Conservation (phyloP, 2,888 invertebrate species). For the Drosophila hamatofila region DNA sequence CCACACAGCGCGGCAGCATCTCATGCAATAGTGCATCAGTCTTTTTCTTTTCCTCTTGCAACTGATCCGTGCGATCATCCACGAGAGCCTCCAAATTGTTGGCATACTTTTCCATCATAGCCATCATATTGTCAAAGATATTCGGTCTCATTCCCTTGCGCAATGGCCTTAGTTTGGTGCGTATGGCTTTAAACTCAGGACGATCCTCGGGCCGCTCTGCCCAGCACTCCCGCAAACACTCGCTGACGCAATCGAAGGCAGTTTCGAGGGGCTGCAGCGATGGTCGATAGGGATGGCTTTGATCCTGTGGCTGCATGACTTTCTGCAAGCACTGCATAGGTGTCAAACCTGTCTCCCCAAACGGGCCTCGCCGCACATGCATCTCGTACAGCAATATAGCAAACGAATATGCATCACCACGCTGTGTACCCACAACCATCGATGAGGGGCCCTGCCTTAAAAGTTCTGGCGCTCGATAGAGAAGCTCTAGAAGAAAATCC, state of each 20-base stretch:
- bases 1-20: conserved; percentile 95
- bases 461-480: conserved; percentile 93
- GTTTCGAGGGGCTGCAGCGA: conserved; percentile 92
- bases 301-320: conserved; percentile 83
- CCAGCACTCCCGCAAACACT: conserved; percentile 95
- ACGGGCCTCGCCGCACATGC: conserved; percentile 94
- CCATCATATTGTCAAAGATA: conserved; percentile 99
- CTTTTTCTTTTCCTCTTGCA: conserved; percentile 98
- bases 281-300: conserved; percentile 86
- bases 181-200: conserved; percentile 94
- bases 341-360: conserved; percentile 89
- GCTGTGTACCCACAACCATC: conserved; percentile 88
- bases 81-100: conserved; percentile 97
- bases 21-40: conserved; percentile 95
- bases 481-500: conserved; percentile 87
- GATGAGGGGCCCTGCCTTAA: conserved; percentile 86
- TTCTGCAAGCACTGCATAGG: conserved; percentile 87
- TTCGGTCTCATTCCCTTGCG: conserved; percentile 97
- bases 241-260: conserved; percentile 93
- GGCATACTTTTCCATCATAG: conserved; percentile 99
- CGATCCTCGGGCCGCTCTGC: conserved; percentile 91
- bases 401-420: conserved; percentile 94
- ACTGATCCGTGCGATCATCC: conserved; percentile 96
- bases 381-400: conserved; percentile 95
- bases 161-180: conserved; percentile 92